Evolutionary conservation across 1,140 invertebrate species (phyloP), one percentile per base, ranked within the genome.

Genomic region (Aethina tumida): DNA sequence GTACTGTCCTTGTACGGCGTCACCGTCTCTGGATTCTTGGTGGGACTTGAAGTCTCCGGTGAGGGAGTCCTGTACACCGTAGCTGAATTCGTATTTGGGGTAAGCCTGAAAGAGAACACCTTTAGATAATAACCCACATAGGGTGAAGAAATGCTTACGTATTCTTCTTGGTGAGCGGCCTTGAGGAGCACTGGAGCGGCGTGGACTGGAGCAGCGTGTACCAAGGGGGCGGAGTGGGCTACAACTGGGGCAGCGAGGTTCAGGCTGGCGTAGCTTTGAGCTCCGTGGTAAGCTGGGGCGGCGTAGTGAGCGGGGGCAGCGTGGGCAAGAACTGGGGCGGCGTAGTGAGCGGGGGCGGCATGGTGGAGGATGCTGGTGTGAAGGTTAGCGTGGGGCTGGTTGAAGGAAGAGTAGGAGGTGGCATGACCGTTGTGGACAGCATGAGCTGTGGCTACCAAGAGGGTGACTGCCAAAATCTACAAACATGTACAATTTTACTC

Each of bases 31-130:
- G 0, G 34, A 15, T 44, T 55, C 53, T 21, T 53, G 31, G 18
- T 55, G 53, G 10, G 36, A 41, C 33, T 56, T 53, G 39, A 31
- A 39, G 34, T 56, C 52, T 9, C 51, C 71, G 44, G 53, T 74
- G 45, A 73, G 68, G 7, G 68, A 64, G 62, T 59, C 70, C 65
- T 54, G 29, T 8, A 49, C 47, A 22, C 32, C 22, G 27, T 53
- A 53, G 6, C 39, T 41, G 26, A 51, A 55, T 27, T 49, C 49
- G 39, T 55, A 53, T 37, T 45, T 24, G 10, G 52, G 43, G 35
- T 45, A 43, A 9, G 41, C 38, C 27, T 56, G 15, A 16, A 31
- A 18, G 1, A 22, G 8, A 35, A 35, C 22, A 19, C 18, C 9
- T 29, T 10, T n/a, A 20, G 16, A 4, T n/a, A 34, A 2, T n/a